These are phyloP conservation scores for Acrossocheilus fasciatus DNA, from an alignment of 2,797 vertebrate species.

Conservation along the genomic window DNA sequence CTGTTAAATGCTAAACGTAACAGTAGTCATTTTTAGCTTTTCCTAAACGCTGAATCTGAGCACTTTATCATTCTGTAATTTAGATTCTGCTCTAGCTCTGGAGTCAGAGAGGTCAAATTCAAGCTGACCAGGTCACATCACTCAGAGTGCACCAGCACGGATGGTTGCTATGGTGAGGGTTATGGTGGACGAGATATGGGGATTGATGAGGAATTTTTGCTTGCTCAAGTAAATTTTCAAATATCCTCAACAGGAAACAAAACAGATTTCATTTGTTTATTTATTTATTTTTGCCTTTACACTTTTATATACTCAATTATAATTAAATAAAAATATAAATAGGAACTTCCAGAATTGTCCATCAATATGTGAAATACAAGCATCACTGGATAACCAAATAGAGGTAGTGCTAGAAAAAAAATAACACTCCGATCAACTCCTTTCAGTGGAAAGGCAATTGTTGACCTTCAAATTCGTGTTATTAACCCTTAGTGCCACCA, in stretches of 20 bases:
- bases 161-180: slow-evolving; percentile 34
- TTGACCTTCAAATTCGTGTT: slow-evolving; percentile 10
- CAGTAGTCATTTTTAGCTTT: not conserved
- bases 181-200: slow-evolving; percentile 10
- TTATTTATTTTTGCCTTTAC: too few species aligned
- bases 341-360: not conserved
- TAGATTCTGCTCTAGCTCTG: slow-evolving; percentile 20
- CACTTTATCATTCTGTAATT: slow-evolving; percentile 24
- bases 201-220: not conserved
- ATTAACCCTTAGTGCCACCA: slow-evolving; percentile 34
- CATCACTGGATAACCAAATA: not conserved
- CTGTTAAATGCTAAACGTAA: not conserved
- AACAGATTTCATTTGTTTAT: not conserved
- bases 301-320: not conserved
- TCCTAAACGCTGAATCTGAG: not conserved
- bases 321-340: not conserved
- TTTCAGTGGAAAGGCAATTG: not conserved
- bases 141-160: slow-evolving; percentile 11
- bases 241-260: not conserved
- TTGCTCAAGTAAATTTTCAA: not conserved
- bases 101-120: slow-evolving; percentile 13
- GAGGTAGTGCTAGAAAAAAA: not conserved
- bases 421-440: not conserved
- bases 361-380: slow-evolving; percentile 10
- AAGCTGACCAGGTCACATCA: slow-evolving; percentile 30